Evolutionary conservation across 2,797 vertebrate species (phyloP), one percentile per base, ranked within the genome.

Genomic region (Bovichtus variegatus): DNA sequence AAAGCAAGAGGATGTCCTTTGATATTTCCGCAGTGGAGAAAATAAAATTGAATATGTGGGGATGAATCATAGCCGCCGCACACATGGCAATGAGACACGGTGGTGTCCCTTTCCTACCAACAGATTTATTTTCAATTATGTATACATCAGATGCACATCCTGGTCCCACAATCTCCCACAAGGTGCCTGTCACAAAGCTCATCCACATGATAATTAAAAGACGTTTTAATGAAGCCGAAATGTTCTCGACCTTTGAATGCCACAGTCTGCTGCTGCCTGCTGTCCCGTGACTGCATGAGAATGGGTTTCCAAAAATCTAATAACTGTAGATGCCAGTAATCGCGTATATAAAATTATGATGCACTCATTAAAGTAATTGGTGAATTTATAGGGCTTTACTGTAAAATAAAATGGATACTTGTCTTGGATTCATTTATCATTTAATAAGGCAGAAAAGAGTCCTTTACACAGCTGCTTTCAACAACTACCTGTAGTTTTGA

Each of bases 181-280:
- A 34, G 78, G 54, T 51, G 74, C 74, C 80, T 79, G 83, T 88
- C 88, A 74, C 57, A 74, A 77, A 77, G 75, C 89, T 87, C 83
- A 78, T 85, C 73, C 71, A 50, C 70, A 69, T 72, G 67, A 64
- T 89, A 89, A 92, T 78, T 81, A 73, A 91, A 81, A 76, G 78
- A 82, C 80, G 65, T 87, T 90, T 90, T 90, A 93, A 91, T 91
- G 81, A 93, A 65, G 78, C 81, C 12, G 9, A 81, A 81, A 89
- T 74, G 80, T 73, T 65, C 66, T 87, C 89, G 90, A 93, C 92
- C 87, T 93, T 93, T 93, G 87, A 91, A 91, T 89, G 87, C 83
- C 90, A 91, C 84, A 76, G 76, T 86, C 84, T 88, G 86, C 78
- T 53, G 78, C 75, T 16, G 83, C 76, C 72, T 84, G 72, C 78